Evolutionary conservation across 2,888 invertebrate genomes (phyloP), one percentile per base, ranked within the genome.

Genomic region (Chloroclystis v-ata): DNA sequence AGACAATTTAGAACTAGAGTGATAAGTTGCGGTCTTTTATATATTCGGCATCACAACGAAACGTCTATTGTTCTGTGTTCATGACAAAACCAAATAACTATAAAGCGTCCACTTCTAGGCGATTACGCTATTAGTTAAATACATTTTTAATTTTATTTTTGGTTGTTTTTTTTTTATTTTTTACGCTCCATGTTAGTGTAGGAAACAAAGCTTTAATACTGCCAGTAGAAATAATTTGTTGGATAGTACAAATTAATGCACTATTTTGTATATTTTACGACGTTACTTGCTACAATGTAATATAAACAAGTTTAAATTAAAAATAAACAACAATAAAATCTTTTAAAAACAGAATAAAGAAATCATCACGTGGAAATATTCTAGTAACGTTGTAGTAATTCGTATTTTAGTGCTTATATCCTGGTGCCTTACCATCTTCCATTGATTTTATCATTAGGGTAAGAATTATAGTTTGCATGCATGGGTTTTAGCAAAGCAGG

Each of bases 391-490:
- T 43, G 12, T 37, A 12, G 43, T 41, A 38, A 37, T 26, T 33
- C 10, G 12, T 5, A 30, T 30, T 25, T 37, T 32, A 35, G 35
- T 45, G 52, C 52, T 54, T 50, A 12, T 44, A 55, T 57, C 69
- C 72, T 65, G 72, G 79, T 80, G 79, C 79, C 79, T 80, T 80
- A 78, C 52, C 73, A 76, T 75, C 70, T 74, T 77, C 68, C 74
- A 72, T 65, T 67, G 58, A 39, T 66, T 62, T 52, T 53, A 62
- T 56, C 45, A 46, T 47, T 50, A 52, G 58, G 39, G 5, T 67
- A 62, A 62, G 61, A 39, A n/a, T 37, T 20, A 61, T 65, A 49
- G 50, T 55, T 60, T 69, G 61, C 61, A 47, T 52, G 58, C 28
- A 28, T 40, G 46, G 46, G 39, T 49, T 37, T 10, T 5, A 20